phyloP scores from a whole-genome alignment of 2,888 invertebrate species.

The Lobophora halterata region DNA sequence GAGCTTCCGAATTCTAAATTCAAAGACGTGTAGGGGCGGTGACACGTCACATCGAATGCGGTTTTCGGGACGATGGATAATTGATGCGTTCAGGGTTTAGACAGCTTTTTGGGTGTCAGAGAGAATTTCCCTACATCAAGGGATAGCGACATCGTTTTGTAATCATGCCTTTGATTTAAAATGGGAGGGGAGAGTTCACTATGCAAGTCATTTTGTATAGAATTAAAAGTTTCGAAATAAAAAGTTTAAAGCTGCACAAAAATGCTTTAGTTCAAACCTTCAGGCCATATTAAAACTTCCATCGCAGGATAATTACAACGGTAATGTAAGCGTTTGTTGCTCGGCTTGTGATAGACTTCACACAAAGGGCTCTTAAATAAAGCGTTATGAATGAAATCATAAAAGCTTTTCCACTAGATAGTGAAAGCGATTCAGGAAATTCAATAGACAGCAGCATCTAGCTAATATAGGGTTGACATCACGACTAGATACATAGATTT shows the following conservation, averaged over 20 bases:
- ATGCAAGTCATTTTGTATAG: conserved; percentile 12
- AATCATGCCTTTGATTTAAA: conserved; percentile 16
- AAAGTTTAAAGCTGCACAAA: too few species aligned
- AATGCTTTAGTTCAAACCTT: too few species aligned
- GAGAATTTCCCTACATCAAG: conserved; percentile 29
- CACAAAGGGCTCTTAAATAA: too few species aligned
- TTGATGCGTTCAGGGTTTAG: conserved; percentile 65
- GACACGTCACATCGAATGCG: conserved; percentile 58
- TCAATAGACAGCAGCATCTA: too few species aligned
- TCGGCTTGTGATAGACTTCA: too few species aligned
- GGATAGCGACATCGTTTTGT: conserved; percentile 15
- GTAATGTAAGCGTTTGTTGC: too few species aligned
- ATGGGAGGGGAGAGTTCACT: conserved; percentile 10
- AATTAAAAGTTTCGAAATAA: conserved; percentile 3
- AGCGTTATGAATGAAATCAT: too few species aligned
- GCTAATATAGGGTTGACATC: conserved; percentile 2
- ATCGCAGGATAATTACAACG: too few species aligned
- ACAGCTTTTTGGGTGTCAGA: conserved; percentile 50
- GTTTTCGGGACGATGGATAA: conserved; percentile 51
- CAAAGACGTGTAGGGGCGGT: conserved; percentile 73
- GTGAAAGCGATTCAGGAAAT: too few species aligned
- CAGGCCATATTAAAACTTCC: too few species aligned
- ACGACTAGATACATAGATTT: too few species aligned
- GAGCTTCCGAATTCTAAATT: conserved; percentile 37
- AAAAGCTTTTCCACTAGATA: too few species aligned